Evolutionary conservation across 1,140 invertebrate genomes (phyloP), one percentile per base, ranked within the genome.

Genomic region (Arion vulgaris): DNA sequence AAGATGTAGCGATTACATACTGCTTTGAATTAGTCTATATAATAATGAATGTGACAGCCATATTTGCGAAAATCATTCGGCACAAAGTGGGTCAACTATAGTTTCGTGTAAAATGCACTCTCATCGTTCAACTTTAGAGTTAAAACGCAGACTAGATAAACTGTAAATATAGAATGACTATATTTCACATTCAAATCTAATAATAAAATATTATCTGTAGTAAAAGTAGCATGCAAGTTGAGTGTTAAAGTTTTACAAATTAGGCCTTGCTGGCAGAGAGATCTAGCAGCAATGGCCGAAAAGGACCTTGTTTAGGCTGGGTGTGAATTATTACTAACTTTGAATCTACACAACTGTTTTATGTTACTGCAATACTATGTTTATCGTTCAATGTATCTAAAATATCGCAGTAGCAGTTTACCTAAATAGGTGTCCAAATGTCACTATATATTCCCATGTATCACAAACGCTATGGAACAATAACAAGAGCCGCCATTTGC

Each of bases 401-500:
- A 39, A 39, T 41, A 62, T 80, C 82, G 86, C 76, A 82, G 82
- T 68, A 77, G 87, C 86, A 57, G 41, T 66, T 91, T 90, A 93
- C 93, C 93, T 93, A 93, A 91, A 92, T 92, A 93, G 92, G 93
- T 92, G 92, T 93, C 92, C 93, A 93, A 93, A 93, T 93, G 92
- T 92, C 91, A 92, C 93, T 90, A 94, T 93, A 93, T 94, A 94
- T 94, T 93, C 92, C 93, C 93, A 93, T 93, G 93, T 94, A 93
- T 94, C 92, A 93, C 93, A 93, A 93, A 94, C 94, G 93, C 94
- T 94, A 94, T 94, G 93, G 94, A 94, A 95, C 94, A 95, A 95
- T 95, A 95, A 95, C 94, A 95, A 95, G 94, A 93, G 94, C 94
- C 94, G 95, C 95, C 95, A 95, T 95, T 95, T 95, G 94, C 94